Evolutionary conservation across 2,113 vertebrate species (phyloP).

Genomic region (Cephalophus harveyi): DNA sequence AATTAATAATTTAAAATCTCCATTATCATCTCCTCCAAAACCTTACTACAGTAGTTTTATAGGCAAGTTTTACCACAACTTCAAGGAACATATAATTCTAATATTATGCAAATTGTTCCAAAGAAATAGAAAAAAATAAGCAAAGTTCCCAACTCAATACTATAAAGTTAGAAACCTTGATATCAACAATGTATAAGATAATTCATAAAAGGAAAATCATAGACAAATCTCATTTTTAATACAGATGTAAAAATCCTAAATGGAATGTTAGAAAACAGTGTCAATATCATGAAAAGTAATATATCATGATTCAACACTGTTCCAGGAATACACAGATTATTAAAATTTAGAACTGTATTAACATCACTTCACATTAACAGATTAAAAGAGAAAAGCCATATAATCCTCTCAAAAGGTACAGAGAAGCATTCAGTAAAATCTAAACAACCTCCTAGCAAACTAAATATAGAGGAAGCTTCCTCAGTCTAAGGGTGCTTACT

Average conservation of each 20-base stretch:
- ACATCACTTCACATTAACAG: not conserved
- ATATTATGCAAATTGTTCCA: not conserved
- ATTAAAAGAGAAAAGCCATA: not conserved
- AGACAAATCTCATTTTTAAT: not conserved
- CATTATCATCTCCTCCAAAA: not conserved
- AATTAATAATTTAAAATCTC: constrained; percentile 1
- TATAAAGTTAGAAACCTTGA: not conserved
- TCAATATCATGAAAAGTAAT: not conserved
- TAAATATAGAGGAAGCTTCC: not conserved
- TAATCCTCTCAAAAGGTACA: not conserved
- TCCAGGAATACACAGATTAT: not conserved
- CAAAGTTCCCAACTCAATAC: not conserved
- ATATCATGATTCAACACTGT: not conserved
- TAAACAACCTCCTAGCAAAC: not conserved
- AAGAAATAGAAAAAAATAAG: not conserved
- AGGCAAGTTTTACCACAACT: not conserved
- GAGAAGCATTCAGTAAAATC: constrained; percentile 2
- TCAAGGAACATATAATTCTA: not conserved
- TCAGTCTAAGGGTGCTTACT: not conserved
- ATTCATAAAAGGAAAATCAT: not conserved
- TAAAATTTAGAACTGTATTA: not conserved
- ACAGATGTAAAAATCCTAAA: not conserved
- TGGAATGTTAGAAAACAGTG: not conserved
- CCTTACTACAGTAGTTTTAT: not conserved
- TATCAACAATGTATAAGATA: not conserved